Base-by-base conservation (phyloP, 2,888 invertebrate species). In the Beris morrisii region DNA sequence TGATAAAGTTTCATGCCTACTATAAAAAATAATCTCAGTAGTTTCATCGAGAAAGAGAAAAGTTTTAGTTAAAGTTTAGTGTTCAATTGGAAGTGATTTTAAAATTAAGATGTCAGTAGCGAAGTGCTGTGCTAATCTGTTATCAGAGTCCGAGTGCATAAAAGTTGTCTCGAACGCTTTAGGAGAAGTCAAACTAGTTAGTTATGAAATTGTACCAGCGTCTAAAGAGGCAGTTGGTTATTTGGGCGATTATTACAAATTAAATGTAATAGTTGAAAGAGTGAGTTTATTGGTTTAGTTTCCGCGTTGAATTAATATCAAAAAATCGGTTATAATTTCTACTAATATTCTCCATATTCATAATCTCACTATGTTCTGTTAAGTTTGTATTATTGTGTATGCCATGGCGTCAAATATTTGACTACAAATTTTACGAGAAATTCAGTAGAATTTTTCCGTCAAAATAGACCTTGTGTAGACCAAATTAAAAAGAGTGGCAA, bases 201-300 rank as follows among this genome's bases (percentile, higher is more conserved):
- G 32, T 31, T 61, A 44, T 28, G 52, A 63, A 53, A 63, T 63
- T 22, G 48, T 54, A n/a, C 46, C 55, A 52, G 64, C 46, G 13
- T 43, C 53, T 22, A 7, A 11, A 12, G 46, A 55, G 28, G 30
- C 43, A 38, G 54, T 38, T 13, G 65, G 65, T 28, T 65, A 38
- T 56, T 50, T 65, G 12, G 65, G 65, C 4, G 65, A 65, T 13
- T 65, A 65, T 50, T 65, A 50, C 38, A 56, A 56, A 28, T 56
- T 65, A 30, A 64, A 13, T 22, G 55, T 64, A 43, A 13, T 4
- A 6, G n/a, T 43, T 22, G 43, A 32, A 22, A 43, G 43, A n/a
- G 63, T 63, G 11, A 63, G 63, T 63, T 22, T 22, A 22, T 32
- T 30, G 5, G 15, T n/a, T 30, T 4, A 12, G 15, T 22, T 52